Evolutionary conservation across 2,797 vertebrate species (phyloP), one percentile per base, ranked within the genome.

Genomic region (Denticeps clupeoides): DNA sequence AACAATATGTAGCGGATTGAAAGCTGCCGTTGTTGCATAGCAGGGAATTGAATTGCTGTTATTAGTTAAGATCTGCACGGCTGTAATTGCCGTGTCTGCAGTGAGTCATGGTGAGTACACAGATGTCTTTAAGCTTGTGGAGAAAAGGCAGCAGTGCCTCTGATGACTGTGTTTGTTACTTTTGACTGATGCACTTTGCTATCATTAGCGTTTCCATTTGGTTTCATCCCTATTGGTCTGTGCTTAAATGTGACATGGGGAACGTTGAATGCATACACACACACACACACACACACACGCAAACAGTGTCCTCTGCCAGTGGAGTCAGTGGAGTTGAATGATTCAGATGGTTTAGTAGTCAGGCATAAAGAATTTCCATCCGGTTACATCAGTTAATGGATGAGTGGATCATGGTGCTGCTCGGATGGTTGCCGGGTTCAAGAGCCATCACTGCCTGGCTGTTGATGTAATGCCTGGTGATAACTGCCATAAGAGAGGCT

Each of bases 91-190:
- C 62, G 56, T 71, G 75, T 75, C 69, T 65, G 63, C 67, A 59
- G 42, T 72, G 63, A 77, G 63, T 78, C 68, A 68, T 65, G 67
- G 64, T 55, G 69, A 64, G 67, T 63, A 60, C 59, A 59, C 59
- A 63, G 70, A 68, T 65, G 59, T 63, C 64, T 66, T 69, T 49
- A 64, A 73, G 56, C 62, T 55, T 59, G 31, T 43, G 60, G 44
- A 55, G 64, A 64, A 50, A 56, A 46, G 45, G 41, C 59, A 63
- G 65, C 28, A 64, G 64, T 72, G 63, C 53, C 51, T 68, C 69
- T 72, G 72, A 71, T 71, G 76, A 77, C 72, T 70, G 62, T 59
- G 60, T 79, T 78, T 72, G 71, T 78, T 74, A 73, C 63, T 61
- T 68, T 67, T 78, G 72, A 79, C 69, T 74, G 72, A 79, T 75